phyloP scores from a whole-genome alignment of 2,113 vertebrate species.

The Alces alces region DNA sequence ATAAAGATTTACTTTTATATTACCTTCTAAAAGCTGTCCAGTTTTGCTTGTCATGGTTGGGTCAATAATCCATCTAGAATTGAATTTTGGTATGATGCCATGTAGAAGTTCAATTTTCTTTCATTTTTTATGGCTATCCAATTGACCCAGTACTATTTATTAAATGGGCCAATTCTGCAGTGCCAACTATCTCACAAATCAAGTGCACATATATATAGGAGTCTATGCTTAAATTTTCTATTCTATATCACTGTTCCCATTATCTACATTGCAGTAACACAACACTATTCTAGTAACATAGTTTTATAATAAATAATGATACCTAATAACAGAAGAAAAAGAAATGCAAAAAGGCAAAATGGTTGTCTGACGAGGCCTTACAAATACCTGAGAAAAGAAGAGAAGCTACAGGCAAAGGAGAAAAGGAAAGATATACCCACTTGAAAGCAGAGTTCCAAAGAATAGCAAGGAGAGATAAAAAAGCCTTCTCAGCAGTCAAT shows the following conservation, averaged over 20 bases:
- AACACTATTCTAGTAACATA: background rate
- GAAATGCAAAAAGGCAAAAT: background rate
- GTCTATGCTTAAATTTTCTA: background rate
- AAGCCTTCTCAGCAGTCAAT: background rate
- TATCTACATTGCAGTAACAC: background rate
- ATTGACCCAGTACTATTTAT: slow-evolving; percentile 35
- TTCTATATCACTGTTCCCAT: background rate
- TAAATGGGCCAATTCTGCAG: background rate
- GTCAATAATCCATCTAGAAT: slow-evolving; percentile 20
- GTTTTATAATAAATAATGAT: background rate
- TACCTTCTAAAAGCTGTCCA: slow-evolving; percentile 39
- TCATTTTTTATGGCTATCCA: slow-evolving; percentile 14
- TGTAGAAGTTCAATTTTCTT: background rate
- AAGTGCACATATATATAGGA: background rate
- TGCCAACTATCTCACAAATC: background rate
- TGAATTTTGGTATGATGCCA: slow-evolving; percentile 43
- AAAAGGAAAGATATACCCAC: background rate
- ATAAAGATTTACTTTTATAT: slow-evolving; percentile 3
- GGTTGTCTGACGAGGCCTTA: background rate
- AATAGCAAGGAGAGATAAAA: background rate
- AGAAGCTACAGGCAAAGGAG: background rate
- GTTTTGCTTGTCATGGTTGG: background rate
- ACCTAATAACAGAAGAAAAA: background rate
- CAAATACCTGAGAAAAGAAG: background rate
- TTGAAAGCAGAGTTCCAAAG: background rate